Evolutionary conservation across 2,888 invertebrate species (phyloP), one percentile per base, ranked within the genome.

Genomic region (Zygaena filipendulae): DNA sequence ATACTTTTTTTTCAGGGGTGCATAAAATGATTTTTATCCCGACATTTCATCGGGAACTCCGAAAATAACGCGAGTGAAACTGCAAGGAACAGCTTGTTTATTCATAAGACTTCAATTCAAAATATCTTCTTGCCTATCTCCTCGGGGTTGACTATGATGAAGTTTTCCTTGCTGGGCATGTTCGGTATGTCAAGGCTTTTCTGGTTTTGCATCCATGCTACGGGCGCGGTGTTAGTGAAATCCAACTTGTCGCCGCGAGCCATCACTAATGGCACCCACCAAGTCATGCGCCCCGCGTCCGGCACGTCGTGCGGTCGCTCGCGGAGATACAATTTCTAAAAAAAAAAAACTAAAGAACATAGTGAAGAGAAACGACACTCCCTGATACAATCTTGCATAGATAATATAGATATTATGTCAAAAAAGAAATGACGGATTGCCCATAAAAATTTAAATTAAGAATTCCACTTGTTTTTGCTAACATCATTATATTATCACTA

Each of bases 121-220:
- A n/a, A n/a, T 16, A 23, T 13, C 9, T 10, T 45, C 64, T 55
- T 51, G 88, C 90, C 91, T 37, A 91, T 91, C 72, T 92, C 92
- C 50, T 92, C 91, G 3, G 91, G 88, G 63, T 92, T 93, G 1
- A 92, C 81, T 30, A 93, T 87, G 25, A 92, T 82, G 49, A 91
- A 92, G 27, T 84, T 60, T 25, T 87, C 72, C 12, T 75, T 64
- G 0, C 50, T 58, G 0, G 88, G 85, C 45, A 87, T 62, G 30
- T 83, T 66, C 1, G 49, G 49, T 1, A 90, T 45, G 5, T 59
- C 74, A 1, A 85, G 50, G 29, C 85, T 79, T 19, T 74, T 77
- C 23, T 69, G 69, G 27, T 82, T 82, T 37, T 77, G 81, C 77
- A 90, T 83, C 90, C 91, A 91, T 0, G 66, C 57, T 2, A 59